Evolutionary conservation across 2,113 vertebrate species (phyloP), one percentile per base, ranked within the genome.

Genomic region (Alces alces): DNA sequence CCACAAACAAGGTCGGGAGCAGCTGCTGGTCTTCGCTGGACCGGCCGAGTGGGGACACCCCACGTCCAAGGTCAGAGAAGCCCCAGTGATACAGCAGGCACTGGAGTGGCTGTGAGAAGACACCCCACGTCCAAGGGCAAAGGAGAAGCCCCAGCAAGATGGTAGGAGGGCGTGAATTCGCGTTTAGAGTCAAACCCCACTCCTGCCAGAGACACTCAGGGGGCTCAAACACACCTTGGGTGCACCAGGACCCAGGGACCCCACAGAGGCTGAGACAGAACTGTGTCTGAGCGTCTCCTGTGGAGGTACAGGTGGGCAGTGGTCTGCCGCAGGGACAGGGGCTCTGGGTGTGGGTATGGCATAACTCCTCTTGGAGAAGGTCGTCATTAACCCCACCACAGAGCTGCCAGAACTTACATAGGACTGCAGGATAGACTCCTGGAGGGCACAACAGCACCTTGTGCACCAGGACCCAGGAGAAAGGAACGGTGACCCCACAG

Each of bases 311-410:
- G n/a, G 19, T 36, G 0, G 9, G 36, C 17, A 36, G 17, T 70
- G n/a, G 64, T 23, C n/a, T 70, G 64, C 9, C 0, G 0, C n/a
- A 70, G 64, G n/a, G n/a, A 70, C 64, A 70, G 64, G n/a, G 21
- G 19, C n/a, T 36, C 19, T 36, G n/a, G 5, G 9, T 70, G 64
- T 70, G 9, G n/a, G 64, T 36, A 70, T 36, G 64, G 64, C 19
- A 36, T 36, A 70, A 36, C 4, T 66, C 9, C n/a, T 70, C n/a
- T 70, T 70, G 64, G n/a, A 70, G 64, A 10, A 70, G 64, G 64
- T 11, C 1, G 0, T n/a, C 17, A 70, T 11, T 70, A 70, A 23
- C 9, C 1, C 19, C 19, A 36, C 19, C n/a, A 70, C 0, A 70
- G n/a, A 36, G 64, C 64, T 36, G 64, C 19, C n/a, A 70, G n/a